Evolutionary conservation across 1,140 invertebrate species (phyloP).

Genomic region (Nephila pilipes): DNA sequence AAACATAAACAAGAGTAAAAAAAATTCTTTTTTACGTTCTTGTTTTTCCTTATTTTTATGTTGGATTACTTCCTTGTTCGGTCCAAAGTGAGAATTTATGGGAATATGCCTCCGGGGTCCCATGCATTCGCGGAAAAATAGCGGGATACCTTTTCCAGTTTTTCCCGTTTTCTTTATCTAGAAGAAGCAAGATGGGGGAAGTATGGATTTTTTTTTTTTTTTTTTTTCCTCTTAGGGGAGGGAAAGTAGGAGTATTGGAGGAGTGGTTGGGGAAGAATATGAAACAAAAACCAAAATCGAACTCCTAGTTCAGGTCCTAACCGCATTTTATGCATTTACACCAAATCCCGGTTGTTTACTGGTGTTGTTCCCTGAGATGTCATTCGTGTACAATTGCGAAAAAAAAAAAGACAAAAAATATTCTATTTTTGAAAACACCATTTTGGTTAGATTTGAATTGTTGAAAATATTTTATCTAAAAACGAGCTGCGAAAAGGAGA

Average conservation of each 20-base stretch:
- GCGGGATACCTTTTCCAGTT: conserved; percentile 3
- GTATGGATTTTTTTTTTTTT: background rate
- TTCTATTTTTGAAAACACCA: too few relatives aligned
- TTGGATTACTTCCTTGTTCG: background rate
- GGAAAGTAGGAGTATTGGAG: too few relatives aligned
- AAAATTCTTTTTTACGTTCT: background rate
- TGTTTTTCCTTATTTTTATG: too few relatives aligned
- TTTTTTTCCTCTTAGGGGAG: background rate
- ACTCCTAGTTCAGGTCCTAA: background rate
- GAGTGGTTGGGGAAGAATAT: background rate
- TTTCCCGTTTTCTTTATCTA: conserved; percentile 17
- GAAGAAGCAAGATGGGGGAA: background rate
- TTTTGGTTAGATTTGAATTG: background rate
- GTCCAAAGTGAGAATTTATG: conserved; percentile 34
- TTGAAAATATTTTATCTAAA: background rate
- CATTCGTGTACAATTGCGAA: background rate
- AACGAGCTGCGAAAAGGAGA: background rate
- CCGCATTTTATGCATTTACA: background rate
- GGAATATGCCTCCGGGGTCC: conserved; percentile 6
- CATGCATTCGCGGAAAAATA: conserved; percentile 14
- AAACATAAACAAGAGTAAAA: conserved; percentile 9
- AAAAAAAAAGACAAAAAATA: too few relatives aligned
- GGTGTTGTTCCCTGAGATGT: background rate
- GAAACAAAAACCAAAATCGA: background rate
- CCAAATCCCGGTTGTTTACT: conserved; percentile 21